These are phyloP conservation scores for Crax fasciolata DNA, from an alignment of 2,797 vertebrate genomes.

Conservation along the genomic window DNA sequence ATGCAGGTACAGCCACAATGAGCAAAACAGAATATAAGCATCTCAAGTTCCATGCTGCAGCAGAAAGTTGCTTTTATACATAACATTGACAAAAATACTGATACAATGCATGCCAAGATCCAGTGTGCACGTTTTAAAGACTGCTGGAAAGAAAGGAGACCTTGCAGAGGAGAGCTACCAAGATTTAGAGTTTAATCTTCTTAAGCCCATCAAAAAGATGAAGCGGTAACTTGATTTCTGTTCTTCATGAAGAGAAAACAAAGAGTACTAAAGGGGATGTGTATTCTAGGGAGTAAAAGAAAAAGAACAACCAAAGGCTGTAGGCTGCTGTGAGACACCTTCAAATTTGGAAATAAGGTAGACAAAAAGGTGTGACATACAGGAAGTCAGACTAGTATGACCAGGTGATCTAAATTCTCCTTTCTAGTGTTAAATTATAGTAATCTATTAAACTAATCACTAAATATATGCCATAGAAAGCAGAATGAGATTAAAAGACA, in stretches of 20 bases:
- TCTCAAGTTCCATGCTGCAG: not conserved
- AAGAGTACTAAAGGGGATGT: not conserved
- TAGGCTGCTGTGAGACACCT: not conserved
- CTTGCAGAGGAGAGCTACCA: not conserved
- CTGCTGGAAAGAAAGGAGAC: not conserved
- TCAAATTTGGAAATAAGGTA: not conserved
- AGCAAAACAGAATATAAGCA: not conserved
- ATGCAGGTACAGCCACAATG: not conserved
- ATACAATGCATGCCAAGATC: accelerated
- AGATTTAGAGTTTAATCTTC: constrained; percentile 32
- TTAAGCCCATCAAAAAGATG: constrained; percentile 26
- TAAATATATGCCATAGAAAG: not conserved
- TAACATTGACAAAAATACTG: not conserved
- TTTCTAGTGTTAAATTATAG: not conserved
- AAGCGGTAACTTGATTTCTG: not conserved
- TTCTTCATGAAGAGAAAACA: not conserved
- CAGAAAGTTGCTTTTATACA: not conserved
- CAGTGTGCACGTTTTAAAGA: not conserved
- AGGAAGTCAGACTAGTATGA: not conserved
- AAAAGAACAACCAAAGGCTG: not conserved
- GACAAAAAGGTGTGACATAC: not conserved
- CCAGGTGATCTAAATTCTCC: not conserved
- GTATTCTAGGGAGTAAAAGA: constrained; percentile 1
- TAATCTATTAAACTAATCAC: not conserved
- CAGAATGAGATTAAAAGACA: not conserved